phyloP scores from a whole-genome alignment of 2,113 vertebrate genomes.

The Anhinga rufa region DNA sequence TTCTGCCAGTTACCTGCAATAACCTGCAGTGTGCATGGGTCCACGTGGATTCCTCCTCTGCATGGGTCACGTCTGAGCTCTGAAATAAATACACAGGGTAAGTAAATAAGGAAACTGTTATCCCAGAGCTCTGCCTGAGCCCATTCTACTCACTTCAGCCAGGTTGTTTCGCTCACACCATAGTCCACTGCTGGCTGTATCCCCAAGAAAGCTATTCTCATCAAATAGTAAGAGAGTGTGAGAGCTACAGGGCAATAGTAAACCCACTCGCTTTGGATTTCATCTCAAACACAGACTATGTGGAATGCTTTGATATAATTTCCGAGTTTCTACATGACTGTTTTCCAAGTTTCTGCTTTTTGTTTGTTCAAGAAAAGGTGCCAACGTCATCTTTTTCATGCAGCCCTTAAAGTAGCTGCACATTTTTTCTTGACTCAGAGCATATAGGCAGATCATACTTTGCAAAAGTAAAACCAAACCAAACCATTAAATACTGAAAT shows the following conservation, averaged over 20 bases:
- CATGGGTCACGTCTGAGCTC: background rate
- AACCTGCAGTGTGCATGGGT: rapidly evolving
- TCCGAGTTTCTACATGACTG: background rate
- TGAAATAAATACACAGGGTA: background rate
- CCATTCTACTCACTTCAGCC: background rate
- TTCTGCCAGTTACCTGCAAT: background rate
- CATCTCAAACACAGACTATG: background rate
- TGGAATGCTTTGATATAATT: background rate
- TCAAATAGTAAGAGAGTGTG: background rate
- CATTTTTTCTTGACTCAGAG: background rate
- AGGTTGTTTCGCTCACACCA: rapidly evolving
- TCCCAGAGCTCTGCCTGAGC: background rate
- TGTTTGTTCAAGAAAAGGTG: background rate
- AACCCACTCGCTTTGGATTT: background rate
- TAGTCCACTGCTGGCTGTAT: background rate
- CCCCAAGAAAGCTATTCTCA: background rate
- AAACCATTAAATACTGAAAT: background rate
- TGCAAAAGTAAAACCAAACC: background rate
- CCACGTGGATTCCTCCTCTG: background rate
- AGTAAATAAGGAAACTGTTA: background rate
- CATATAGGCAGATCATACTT: background rate
- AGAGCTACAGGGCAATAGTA: background rate
- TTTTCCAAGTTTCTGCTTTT: background rate
- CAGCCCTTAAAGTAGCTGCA: background rate
- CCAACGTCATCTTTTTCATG: background rate